Evolutionary conservation across 2,113 vertebrate genomes (phyloP), one percentile per base, ranked within the genome.

Genomic region (Chionomys nivalis): DNA sequence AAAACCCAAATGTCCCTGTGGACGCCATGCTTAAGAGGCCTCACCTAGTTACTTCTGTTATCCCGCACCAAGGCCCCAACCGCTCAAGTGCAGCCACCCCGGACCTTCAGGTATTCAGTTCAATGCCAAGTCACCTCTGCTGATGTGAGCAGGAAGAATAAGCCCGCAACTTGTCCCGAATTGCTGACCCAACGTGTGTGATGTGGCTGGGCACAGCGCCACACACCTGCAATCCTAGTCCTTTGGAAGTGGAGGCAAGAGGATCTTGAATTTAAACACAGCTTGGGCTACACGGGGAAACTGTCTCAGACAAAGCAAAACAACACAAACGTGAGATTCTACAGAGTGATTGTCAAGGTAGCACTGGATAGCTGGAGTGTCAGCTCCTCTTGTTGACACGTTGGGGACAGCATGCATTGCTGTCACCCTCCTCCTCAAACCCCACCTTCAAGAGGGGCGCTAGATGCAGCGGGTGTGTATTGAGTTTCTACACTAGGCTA

Each of bases 31-130:
- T 66, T 4, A 49, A 82, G 77, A 78, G 49, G 26, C 3, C 28
- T 17, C 17, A n/a, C 1, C 4, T 1, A 3, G 28, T 16, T n/a
- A 0, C 44, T 83, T 47, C 16, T 10, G 19, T 19, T 7, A n/a
- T 31, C 70, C 31, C 44, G 6, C 58, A 87, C 17, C 49, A 58
- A 26, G 14, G 36, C 7, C 1, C 44, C 39, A 68, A 76, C 13
- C 42, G 24, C 4, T 17, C 66, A 70, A 36, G 5, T 33, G 7
- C 31, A 65, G 16, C 44, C 68, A 9, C 61, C 47, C 66, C 12
- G 23, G n/a, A 49, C 44, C 36, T 95, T 33, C 39, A 66, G 68
- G 58, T 33, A 88, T 12, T 44, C 36, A 33, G 16, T 10, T 42
- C 28, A 39, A 19, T 10, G 61, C 61, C 10, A 10, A 1, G 23